Evolutionary conservation across 2,888 invertebrate genomes (phyloP), one percentile per base, ranked within the genome.

Genomic region (Homarus gammarus): DNA sequence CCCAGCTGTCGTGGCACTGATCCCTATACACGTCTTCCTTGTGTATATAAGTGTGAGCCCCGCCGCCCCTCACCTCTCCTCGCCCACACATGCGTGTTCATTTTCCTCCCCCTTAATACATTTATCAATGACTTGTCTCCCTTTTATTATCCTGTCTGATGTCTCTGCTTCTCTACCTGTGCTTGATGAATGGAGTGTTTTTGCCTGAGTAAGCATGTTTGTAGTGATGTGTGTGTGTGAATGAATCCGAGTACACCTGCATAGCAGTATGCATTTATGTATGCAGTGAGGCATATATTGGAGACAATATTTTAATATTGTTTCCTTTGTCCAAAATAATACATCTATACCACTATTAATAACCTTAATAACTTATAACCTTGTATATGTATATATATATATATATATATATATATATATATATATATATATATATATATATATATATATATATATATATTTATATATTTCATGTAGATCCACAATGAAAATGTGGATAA

Each of bases 31-130:
- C 12, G 64, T 64, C 64, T 64, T 64, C 31, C 64, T 64, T 64
- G 64, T 64, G 64, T 64, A 64, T 64, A 64, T 64, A 64, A 64
- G 64, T 27, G 64, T 5, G 64, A 64, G 27, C 73, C 64, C 33
- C 49, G 33, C 72, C 44, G 36, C 73, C 73, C 38, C 72, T 49
- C 84, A n/a, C 84, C 38, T 27, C 73, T 73, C 72, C 75, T 84
- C 84, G 38, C 84, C 75, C 61, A 84, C 84, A 75, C 84, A 75
- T 84, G 73, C 84, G 84, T 84, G 56, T 61, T 84, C 84, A 84
- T 84, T 84, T 84, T 22, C 73, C 84, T 49, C 84, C 70, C 56
- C 83, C 36, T 68, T 84, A 84, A 84, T 36, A 56, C 75, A 73
- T 75, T 84, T n/a, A 84, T 84, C 75, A 56, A 36, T 38, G 36